Evolutionary conservation across 1,140 invertebrate species (phyloP).

Genomic region (Acromyrmex echinatior): DNA sequence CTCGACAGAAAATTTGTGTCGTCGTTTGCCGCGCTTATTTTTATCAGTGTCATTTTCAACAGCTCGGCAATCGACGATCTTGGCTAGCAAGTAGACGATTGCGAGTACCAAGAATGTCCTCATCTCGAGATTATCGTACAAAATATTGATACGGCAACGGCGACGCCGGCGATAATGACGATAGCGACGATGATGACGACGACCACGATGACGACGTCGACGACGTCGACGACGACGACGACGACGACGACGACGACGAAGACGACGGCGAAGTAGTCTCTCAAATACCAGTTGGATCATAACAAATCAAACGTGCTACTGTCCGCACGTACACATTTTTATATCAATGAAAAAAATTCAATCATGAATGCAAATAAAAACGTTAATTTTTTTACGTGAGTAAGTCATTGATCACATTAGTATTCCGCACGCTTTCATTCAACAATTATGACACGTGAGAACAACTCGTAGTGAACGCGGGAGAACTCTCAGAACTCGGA

Average conservation of each 20-base stretch:
- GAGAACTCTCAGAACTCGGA: background rate
- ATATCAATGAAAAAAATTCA: background rate
- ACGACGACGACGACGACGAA: background rate
- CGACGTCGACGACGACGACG: constrained; percentile 9
- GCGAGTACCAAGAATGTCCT: constrained; percentile 54
- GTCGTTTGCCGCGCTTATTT: constrained; percentile 32
- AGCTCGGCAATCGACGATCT: constrained; percentile 62
- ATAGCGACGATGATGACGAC: background rate
- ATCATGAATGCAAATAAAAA: background rate
- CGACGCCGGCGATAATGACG: background rate
- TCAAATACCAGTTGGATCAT: constrained; percentile 59
- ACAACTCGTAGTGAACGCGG: background rate
- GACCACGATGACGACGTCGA: background rate
- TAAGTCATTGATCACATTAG: constrained; percentile 35
- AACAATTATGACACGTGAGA: constrained; percentile 1
- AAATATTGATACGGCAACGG: constrained; percentile 19
- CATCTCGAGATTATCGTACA: constrained; percentile 65
- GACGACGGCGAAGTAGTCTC: constrained; percentile 18
- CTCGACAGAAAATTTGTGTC: constrained; percentile 88
- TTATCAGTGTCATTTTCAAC: constrained; percentile 44
- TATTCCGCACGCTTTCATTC: background rate
- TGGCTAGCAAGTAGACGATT: constrained; percentile 61
- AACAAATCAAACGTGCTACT: constrained; percentile 64
- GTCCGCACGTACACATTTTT: constrained; percentile 60
- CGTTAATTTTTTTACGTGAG: constrained; percentile 9